Evolutionary conservation across 2,888 invertebrate species (phyloP).

Genomic region (Euproctis similis): DNA sequence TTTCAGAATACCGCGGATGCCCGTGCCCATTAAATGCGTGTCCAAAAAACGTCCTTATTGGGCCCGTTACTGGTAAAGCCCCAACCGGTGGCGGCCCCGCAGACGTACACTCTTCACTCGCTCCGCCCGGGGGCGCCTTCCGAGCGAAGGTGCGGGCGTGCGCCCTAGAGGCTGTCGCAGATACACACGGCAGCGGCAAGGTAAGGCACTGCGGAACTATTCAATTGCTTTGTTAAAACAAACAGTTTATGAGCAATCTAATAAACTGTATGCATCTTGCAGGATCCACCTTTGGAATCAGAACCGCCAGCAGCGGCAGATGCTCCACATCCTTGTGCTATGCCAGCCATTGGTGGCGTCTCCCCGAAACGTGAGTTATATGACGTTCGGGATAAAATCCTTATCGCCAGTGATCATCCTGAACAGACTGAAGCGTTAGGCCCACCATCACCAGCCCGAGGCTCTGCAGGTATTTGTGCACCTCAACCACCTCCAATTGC

Average conservation of each 20-base stretch:
- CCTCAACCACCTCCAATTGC: conserved; percentile 74
- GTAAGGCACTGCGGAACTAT: too few species aligned
- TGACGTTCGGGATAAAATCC: conserved; percentile 54
- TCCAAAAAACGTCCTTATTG: conserved; percentile 99
- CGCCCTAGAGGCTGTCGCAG: conserved; percentile 54
- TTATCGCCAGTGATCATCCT: conserved; percentile 50
- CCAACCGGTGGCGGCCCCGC: conserved; percentile 81
- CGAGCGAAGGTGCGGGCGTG: conserved; percentile 69
- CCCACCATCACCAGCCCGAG: conserved; percentile 81
- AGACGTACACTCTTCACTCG: conserved; percentile 53
- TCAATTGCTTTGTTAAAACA: too few species aligned
- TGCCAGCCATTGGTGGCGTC: conserved; percentile 62
- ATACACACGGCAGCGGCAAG: conserved; percentile 68
- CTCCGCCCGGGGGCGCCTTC: conserved; percentile 72
- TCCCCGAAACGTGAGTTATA: conserved; percentile 62
- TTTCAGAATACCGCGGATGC: conserved; percentile 78
- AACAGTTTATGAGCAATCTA: too few species aligned
- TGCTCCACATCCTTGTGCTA: conserved; percentile 53
- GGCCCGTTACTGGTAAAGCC: conserved; percentile 98
- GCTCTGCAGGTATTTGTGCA: conserved; percentile 80
- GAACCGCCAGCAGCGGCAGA: conserved; percentile 58
- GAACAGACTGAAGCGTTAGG: conserved; percentile 64
- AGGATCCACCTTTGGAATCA: conserved; percentile 63
- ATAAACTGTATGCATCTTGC: too few species aligned
- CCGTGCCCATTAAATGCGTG: conserved; percentile 95